Evolutionary conservation across 2,797 vertebrate species (phyloP), one percentile per base, ranked within the genome.

Genomic region (Microchirus variegatus): DNA sequence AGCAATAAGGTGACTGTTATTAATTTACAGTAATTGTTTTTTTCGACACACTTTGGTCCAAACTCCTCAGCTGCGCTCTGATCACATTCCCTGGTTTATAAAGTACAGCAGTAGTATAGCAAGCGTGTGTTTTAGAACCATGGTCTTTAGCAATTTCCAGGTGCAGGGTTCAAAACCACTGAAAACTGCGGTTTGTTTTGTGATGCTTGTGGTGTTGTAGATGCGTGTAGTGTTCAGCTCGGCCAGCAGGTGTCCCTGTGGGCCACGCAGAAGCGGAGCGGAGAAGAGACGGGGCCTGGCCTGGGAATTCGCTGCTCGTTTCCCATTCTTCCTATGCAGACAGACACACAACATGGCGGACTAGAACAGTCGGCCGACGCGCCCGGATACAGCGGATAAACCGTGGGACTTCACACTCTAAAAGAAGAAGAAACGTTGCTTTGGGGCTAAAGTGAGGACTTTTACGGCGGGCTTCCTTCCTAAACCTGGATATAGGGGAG

Each of bases 271-370:
- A 57, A n/a, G 45, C 57, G 1, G 22, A 43, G 18, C 1, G 59
- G 75, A 56, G 78, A 75, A 54, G 69, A 73, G 77, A 79, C 82
- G 72, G 85, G 90, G 91, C 85, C 77, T 84, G 85, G 85, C 80
- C 85, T 90, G 88, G 90, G 91, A 93, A 91, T 90, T 78, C 76
- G 70, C 83, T 70, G 83, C 63, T 90, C 73, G 82, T 86, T 92
- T 92, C 89, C 92, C 91, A 91, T 90, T 92, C 91, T 92, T 92
- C 92, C 91, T 81, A 76, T 86, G 83, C 88, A 87, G 87, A 91
- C 92, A 90, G 85, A 92, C 88, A 90, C 90, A 92, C 92, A 93
- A 94, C 92, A 94, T 94, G 93, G 93, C 93, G 93, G 93, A 93
- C 80, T 94, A 94, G 90, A 88, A 89, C 64, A 81, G 88, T 84